Evolutionary conservation across 2,888 invertebrate genomes (phyloP).

Genomic region (Rosalia funebris): DNA sequence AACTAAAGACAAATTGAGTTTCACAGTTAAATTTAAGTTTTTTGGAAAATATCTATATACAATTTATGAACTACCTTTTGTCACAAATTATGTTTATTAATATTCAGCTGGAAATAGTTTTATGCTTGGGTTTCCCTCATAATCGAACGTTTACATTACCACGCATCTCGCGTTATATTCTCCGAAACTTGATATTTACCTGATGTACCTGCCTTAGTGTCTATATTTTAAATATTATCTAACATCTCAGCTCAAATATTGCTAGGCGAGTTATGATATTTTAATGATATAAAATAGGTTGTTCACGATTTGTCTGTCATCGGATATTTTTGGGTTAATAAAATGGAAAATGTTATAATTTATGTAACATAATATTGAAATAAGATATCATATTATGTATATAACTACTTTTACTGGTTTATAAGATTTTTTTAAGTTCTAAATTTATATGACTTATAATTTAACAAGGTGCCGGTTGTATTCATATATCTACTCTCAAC

Average conservation of each 20-base stretch:
- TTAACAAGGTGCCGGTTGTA: too few species aligned
- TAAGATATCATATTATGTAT: conserved; percentile 1
- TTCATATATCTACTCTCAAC: too few species aligned
- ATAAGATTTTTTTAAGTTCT: too few species aligned
- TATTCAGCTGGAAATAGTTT: too few species aligned
- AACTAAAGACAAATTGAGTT: too few species aligned
- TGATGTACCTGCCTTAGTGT: background rate
- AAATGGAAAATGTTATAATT: conserved; percentile 13
- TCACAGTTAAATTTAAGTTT: too few species aligned
- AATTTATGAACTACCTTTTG: too few species aligned
- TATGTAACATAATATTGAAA: conserved; percentile 8
- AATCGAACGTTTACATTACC: conserved; percentile 17
- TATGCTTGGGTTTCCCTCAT: conserved; percentile 18
- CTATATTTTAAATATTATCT: conserved; percentile 4
- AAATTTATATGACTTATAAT: too few species aligned
- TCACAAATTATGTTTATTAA: too few species aligned
- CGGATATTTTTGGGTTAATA: conserved; percentile 4
- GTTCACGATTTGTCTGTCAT: conserved; percentile 10
- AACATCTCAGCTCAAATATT: conserved; percentile 1
- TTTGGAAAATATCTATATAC: too few species aligned
- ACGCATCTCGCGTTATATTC: conserved; percentile 1
- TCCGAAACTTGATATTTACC: conserved; percentile 13
- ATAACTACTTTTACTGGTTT: background rate
- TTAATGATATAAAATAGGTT: conserved; percentile 10
- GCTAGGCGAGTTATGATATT: conserved; percentile 1